These are phyloP conservation scores for Stictonetta naevosa DNA, from an alignment of 2,113 vertebrate genomes.

Conservation along the genomic window DNA sequence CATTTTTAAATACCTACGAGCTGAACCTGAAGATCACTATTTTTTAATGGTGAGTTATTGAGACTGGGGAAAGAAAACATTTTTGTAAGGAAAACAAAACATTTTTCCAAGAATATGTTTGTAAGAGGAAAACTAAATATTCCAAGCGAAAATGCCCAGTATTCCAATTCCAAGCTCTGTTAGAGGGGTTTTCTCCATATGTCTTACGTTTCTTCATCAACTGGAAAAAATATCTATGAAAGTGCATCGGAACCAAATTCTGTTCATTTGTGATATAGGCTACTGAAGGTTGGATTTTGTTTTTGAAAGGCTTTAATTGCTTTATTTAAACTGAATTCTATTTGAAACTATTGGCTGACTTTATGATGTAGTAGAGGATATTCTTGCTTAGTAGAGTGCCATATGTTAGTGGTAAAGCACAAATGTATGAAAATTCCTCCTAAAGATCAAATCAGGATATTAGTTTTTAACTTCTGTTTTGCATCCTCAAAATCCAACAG, in stretches of 20 bases:
- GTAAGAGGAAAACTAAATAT: not conserved
- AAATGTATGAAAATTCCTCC: not conserved
- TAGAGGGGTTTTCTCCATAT: not conserved
- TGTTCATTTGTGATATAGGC: not conserved
- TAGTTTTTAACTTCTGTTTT: not conserved
- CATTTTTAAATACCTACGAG: constrained; percentile 89
- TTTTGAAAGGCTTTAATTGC: not conserved
- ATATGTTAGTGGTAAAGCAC: not conserved
- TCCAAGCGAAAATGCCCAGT: not conserved
- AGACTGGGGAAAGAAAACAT: not conserved
- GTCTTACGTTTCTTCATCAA: not conserved
- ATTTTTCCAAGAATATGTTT: not conserved
- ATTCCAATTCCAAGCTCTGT: not conserved
- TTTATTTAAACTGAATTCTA: not conserved
- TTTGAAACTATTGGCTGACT: not conserved
- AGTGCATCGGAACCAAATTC: not conserved
- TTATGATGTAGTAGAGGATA: not conserved
- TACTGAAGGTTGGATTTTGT: not conserved
- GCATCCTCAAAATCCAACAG: not conserved
- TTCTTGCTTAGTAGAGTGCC: not conserved
- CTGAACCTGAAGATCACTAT: constrained; percentile 89
- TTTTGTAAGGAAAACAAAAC: not conserved
- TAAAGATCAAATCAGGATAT: not conserved
- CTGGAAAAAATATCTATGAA: not conserved
- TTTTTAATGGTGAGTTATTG: constrained; percentile 86